Base-by-base conservation (phyloP, 2,113 vertebrate genomes). In the Dicerorhinus sumatrensis region DNA sequence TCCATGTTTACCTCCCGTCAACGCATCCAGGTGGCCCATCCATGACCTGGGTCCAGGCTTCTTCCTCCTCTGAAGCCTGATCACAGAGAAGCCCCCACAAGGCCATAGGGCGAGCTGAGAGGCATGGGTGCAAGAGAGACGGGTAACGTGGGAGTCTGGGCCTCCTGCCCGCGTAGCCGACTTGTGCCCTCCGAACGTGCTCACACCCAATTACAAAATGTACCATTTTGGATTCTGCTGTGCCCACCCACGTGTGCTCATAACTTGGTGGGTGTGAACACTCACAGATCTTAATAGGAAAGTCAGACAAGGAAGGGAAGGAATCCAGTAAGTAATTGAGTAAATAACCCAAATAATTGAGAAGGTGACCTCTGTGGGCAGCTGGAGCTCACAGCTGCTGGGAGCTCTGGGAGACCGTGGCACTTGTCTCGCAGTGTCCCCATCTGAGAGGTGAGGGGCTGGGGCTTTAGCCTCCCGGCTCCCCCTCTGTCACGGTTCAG, bases 191-290 rank as follows among this genome's bases (percentile, higher is more conserved):
- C 89, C 33, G 33, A 4, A 14, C 0, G 0, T 1, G 1, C 18
- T 85, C 65, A 63, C 17, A 5, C 33, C 65, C 56, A 3, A 1
- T 58, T 80, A 76, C 75, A n/a, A n/a, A 62, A 36, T 2, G 5
- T 51, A 36, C 67, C 58, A 8, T 25, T 72, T 23, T 31, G 73
- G 63, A 48, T 31, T 39, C 56, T 23, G 31, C 67, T 46, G 8
- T 65, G 92, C 39, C n/a, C 65, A 23, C 42, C 16, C 69, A 33
- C 2, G 0, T 31, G 86, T 77, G 46, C 46, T 83, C 31, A 25
- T 23, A 60, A 96, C 51, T n/a, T 51, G 27, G 67, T 27, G 54
- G 75, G 14, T 65, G 46, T 63, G 75, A 87, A 94, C 54, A 86
- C n/a, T 70, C 60, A 75, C 79, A 63, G 67, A 70, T 81, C 85